Evolutionary conservation across 2,113 vertebrate genomes (phyloP).

Genomic region (Hyla sarda): DNA sequence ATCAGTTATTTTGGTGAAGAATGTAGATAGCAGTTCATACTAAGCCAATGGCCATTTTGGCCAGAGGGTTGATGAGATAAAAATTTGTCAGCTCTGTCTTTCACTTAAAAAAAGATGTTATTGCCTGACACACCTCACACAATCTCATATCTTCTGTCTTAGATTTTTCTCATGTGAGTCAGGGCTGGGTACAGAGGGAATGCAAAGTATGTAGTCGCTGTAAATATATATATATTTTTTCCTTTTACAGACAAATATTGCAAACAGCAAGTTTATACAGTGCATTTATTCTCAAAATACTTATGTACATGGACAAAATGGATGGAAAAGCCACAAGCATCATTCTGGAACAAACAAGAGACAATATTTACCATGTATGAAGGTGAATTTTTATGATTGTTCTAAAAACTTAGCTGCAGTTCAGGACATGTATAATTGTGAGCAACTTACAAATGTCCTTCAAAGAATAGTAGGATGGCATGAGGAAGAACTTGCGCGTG

Average conservation of each 20-base stretch:
- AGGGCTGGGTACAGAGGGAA: background rate
- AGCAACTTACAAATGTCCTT: no score
- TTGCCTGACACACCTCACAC: conserved; percentile 8
- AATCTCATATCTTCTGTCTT: background rate
- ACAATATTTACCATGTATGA: no score
- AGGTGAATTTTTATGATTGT: no score
- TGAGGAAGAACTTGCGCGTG: no score
- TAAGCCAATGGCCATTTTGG: background rate
- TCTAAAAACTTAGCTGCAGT: no score
- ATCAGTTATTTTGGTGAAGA: conserved; percentile 24
- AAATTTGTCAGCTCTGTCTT: background rate
- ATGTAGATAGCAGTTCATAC: conserved; percentile 6
- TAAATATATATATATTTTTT: background rate
- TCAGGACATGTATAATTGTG: no score
- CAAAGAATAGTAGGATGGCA: no score
- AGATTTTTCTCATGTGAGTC: background rate
- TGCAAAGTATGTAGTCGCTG: background rate
- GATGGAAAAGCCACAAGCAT: no score
- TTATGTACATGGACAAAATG: no score
- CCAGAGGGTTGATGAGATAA: conserved; percentile 22
- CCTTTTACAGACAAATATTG: background rate
- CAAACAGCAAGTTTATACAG: background rate
- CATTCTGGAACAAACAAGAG: no score
- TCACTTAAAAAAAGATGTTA: background rate
- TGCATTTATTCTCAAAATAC: background rate